Base-by-base conservation (phyloP, 2,797 vertebrate genomes). In the Cossypha caffra region DNA sequence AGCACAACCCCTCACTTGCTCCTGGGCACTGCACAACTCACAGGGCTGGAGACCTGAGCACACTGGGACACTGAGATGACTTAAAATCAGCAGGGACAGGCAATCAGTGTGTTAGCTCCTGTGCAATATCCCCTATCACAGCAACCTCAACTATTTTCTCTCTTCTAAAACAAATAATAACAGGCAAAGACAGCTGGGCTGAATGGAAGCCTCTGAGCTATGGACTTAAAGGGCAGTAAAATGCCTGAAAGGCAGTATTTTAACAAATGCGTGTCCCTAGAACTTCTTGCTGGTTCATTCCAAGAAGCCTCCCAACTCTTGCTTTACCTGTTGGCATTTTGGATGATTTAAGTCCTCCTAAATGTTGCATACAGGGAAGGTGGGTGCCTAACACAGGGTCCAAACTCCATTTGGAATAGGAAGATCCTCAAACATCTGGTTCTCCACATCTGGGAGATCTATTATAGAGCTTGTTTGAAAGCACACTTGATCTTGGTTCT, bases 321-420 rank as follows among this genome's bases (percentile, higher is more conserved):
- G 16, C 51, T 86, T 33, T 87, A 20, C 12, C 17, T 31, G 7
- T 31, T 79, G 20, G 13, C 5, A 4, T 66, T 73, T 78, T 76
- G 26, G 40, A 66, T 85, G 16, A 58, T 57, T 26, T 7, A 40
- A 73, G 37, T 64, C 18, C 43, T 74, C 69, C 48, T 66, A 45
- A 92, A 63, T 8, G 5, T 24, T 84, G 14, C 47, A 23, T 6
- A 11, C 18, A 10, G 31, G 28, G 40, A 62, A 81, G 16, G 25
- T 40, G 31, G 21, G 23, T 86, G 37, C 20, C 23, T 72, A 62
- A 52, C 0, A 0, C 1, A 0, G 28, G 7, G 13, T 73, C 52
- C 37, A 57, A 54, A 43, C 63, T 76, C 55, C 19, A 8, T 38
- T 73, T 19, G 18, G 12, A 67, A 16, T 13, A 17, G 62, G 67